Conservation (phyloP, 2,797 vertebrate genomes). For the Phoxinus dragarum region DNA sequence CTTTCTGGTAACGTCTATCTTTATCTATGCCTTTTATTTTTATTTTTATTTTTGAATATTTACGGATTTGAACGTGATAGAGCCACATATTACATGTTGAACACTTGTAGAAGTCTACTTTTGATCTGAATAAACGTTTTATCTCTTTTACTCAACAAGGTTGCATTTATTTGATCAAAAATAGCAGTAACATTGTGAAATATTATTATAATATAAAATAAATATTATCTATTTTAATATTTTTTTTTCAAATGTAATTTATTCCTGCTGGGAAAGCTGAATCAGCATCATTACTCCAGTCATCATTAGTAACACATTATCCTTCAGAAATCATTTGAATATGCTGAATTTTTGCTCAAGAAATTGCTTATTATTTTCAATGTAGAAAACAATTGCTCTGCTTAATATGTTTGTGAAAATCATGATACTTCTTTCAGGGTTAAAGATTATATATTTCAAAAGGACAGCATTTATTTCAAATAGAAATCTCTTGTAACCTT, state of each 20-base stretch:
- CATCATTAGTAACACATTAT: neutral
- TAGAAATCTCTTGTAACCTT: neutral
- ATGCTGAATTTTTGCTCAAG: neutral
- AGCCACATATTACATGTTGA: neutral
- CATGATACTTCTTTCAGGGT: neutral
- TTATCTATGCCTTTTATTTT: neutral
- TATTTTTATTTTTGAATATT: neutral
- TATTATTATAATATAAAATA: neutral
- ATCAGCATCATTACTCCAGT: neutral
- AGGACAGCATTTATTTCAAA: neutral
- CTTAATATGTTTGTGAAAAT: neutral
- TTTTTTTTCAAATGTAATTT: neutral
- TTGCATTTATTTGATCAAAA: neutral
- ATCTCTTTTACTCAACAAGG: neutral
- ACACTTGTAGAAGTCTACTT: neutral
- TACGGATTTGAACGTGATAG: neutral
- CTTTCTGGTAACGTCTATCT: constrained; percentile 82
- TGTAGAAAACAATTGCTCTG: neutral
- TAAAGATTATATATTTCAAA: neutral
- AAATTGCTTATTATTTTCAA: neutral
- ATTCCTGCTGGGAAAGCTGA: neutral
- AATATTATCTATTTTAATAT: neutral
- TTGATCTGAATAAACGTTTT: neutral
- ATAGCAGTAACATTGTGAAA: neutral
- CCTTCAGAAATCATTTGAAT: neutral